Evolutionary conservation across 23 tunicate genomes (phyloP), one percentile per base, ranked within the genome.

Genomic region (Pegea sp.): DNA sequence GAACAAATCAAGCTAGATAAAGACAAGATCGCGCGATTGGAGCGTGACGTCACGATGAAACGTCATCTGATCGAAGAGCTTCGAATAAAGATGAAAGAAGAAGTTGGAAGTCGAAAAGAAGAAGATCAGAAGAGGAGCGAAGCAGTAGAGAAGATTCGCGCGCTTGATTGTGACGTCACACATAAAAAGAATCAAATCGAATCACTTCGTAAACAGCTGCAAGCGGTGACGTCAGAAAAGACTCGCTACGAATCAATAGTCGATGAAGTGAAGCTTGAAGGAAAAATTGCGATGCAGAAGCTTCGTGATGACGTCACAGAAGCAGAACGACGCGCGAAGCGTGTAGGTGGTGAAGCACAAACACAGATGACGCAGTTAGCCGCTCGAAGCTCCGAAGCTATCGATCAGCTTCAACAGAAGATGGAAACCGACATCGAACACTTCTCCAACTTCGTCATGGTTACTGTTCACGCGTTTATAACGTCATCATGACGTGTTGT

Each of bases 21-120:
- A 13, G 6, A 50, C 19, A n/a, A 4, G 24, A 4, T 25, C 33
- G 4, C 3, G 32, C 71, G 93, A 57, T 53, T 80, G 66, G 93
- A 80, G 26, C 74, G 93, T 34, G 93, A 80, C 61, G 72, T 80
- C 28, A 33, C 63, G 22, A 66, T 67, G 69, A 80, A 80, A 44
- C 68, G 93, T 29, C 93, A 80, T 49, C 70, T 80, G n/a, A 80
- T 80, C 60, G 93, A 80, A 26, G 93, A 80, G 51, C 66, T 72
- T 19, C 42, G 93, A 34, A 61, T 62, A 0, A 80, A 80, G 50
- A 23, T 74, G 34, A 71, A 72, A 48, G 66, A 63, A 8, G 38
- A 33, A 30, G 93, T 71, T 26, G 27, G 34, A 49, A 65, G 50
- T 27, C 32, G 52, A 7, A 60, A 77, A 29, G 61, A 57, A 0